A percentile compares a stretch with the other conserved stretches of the same genome.
phyloP scores from a whole-genome alignment of 2,113 vertebrate species.

The Enhydra lutris region DNA sequence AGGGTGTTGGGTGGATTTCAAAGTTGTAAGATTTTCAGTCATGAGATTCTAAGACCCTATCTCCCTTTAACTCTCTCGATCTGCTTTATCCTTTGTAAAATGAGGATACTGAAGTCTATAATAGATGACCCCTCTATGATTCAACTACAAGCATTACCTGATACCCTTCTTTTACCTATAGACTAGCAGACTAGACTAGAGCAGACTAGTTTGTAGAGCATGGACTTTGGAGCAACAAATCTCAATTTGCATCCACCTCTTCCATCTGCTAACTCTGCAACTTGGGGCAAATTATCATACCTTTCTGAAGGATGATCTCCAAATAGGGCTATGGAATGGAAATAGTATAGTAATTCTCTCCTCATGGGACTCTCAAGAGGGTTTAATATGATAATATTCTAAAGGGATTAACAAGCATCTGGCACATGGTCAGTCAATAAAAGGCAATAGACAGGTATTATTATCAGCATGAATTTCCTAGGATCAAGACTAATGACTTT shows the following conservation, averaged over 20 bases:
- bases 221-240: background rate
- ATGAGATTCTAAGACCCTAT: background rate
- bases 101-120: background rate
- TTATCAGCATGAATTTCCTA: background rate
- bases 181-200: background rate
- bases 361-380: background rate
- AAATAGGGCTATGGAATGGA: background rate
- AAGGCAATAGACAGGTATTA: background rate
- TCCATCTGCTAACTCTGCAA: background rate
- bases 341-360: background rate
- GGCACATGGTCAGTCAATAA: background rate
- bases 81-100: background rate
- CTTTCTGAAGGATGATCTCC: background rate
- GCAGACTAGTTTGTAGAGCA: background rate
- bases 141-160: background rate
- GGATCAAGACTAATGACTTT: background rate
- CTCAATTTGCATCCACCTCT: background rate
- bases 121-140: background rate
- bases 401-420: background rate
- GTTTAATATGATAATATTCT: slow-evolving; percentile 3
- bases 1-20: background rate
- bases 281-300: background rate
- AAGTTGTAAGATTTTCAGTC: background rate
- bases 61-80: background rate
- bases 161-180: background rate